These are phyloP conservation scores for Apogon talboti DNA, from an alignment of 2,797 vertebrate species.

Conservation along the genomic window DNA sequence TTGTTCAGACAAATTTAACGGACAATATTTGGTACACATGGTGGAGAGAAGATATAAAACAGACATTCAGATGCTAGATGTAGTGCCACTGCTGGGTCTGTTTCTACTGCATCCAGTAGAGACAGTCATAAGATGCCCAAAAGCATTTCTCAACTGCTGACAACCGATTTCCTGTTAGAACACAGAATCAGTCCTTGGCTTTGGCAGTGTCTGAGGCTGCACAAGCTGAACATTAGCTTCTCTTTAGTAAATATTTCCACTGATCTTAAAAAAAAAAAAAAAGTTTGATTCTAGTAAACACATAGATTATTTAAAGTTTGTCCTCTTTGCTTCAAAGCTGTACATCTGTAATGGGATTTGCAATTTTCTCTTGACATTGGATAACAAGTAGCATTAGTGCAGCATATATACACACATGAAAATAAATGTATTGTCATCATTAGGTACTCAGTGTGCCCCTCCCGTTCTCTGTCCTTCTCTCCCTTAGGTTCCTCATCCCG, in stretches of 20 bases:
- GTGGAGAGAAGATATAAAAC: conserved; percentile 13
- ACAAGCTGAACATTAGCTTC: no score
- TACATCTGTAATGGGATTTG: not conserved
- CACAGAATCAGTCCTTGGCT: no score
- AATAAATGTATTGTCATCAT: conserved; percentile 35
- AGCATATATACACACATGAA: conserved; percentile 18
- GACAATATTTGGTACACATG: conserved; percentile 12
- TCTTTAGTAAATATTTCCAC: no score
- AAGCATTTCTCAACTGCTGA: no score
- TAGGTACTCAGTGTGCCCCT: conserved; percentile 20
- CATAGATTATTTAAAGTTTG: no score
- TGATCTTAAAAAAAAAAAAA: no score
- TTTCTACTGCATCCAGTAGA: not conserved
- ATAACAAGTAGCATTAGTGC: conserved; percentile 10
- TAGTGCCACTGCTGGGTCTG: not conserved
- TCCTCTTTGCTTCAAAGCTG: not conserved
- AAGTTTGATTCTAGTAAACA: no score
- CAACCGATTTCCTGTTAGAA: no score
- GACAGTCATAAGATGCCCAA: not conserved
- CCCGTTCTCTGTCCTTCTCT: conserved; percentile 7
- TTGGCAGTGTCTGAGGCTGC: no score
- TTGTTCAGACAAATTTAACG: conserved; percentile 1
- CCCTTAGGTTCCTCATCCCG: conserved; percentile 34
- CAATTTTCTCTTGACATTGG: not conserved
- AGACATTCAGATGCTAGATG: not conserved